Evolutionary conservation across 2,113 vertebrate species (phyloP).

Genomic region (Leuciscus idus): DNA sequence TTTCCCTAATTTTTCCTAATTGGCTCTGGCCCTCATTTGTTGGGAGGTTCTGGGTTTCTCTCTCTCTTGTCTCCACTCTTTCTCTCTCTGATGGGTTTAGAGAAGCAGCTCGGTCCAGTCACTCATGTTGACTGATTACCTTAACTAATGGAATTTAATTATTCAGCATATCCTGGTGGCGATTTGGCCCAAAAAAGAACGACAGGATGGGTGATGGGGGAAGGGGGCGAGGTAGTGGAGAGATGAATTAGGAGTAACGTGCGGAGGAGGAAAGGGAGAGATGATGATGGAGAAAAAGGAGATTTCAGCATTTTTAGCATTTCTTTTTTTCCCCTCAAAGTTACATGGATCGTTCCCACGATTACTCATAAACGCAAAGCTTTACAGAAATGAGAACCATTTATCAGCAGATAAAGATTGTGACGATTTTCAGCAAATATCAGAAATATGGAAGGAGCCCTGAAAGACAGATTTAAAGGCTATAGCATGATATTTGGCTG

Average conservation of each 20-base stretch:
- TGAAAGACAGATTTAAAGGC: background rate
- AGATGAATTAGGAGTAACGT: conserved; percentile 46
- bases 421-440: background rate
- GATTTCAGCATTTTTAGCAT: conserved; percentile 12
- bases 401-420: background rate
- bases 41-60: conserved; percentile 43
- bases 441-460: background rate
- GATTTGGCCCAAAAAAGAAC: conserved; percentile 75
- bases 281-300: conserved; percentile 47
- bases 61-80: background rate
- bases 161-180: conserved; percentile 79
- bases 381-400: background rate
- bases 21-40: conserved; percentile 41
- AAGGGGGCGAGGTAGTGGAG: conserved; percentile 43
- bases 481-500: background rate
- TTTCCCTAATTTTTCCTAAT: conserved; percentile 22
- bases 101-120: conserved; percentile 67
- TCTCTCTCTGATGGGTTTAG: conserved; percentile 36
- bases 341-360: conserved; percentile 17
- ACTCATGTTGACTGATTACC: conserved; percentile 82
- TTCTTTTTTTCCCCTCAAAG: background rate
- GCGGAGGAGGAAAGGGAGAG: conserved; percentile 25
- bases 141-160: conserved; percentile 86
- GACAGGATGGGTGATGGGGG: conserved; percentile 57
- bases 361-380: conserved; percentile 7